These are phyloP conservation scores for Mechanitis mazaeus DNA, from an alignment of 2,888 invertebrate genomes.

Conservation along the genomic window DNA sequence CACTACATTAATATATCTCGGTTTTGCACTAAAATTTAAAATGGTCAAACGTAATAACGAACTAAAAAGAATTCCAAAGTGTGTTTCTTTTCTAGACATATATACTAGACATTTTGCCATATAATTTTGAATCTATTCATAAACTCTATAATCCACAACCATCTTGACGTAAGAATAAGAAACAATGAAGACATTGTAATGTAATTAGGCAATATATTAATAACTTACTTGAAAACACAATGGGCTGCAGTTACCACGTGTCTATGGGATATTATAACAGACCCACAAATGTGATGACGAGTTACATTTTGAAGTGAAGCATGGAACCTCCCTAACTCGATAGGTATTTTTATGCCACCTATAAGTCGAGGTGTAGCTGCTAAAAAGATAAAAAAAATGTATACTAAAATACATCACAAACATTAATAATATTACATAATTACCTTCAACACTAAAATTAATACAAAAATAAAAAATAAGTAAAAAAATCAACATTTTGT, in stretches of 20 bases:
- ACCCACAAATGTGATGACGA: constrained; percentile 63
- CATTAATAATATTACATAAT: background rate
- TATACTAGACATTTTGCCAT: no score
- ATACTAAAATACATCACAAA: background rate
- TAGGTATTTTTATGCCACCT: constrained; percentile 54
- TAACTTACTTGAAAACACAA: constrained; percentile 43
- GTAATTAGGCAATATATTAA: background rate
- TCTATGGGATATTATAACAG: constrained; percentile 53
- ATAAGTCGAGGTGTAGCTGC: constrained; percentile 41
- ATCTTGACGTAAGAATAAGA: no score
- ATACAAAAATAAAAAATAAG: background rate
- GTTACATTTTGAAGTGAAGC: constrained; percentile 61
- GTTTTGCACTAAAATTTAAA: constrained; percentile 46
- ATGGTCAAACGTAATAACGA: background rate
- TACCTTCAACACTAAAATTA: constrained; percentile 8
- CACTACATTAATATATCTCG: constrained; percentile 50
- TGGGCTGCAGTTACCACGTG: constrained; percentile 63
- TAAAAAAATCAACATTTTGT: background rate
- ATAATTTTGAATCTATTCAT: no score
- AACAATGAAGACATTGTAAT: no score
- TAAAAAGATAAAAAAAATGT: constrained; percentile 4
- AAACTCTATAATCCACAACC: no score
- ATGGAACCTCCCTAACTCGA: constrained; percentile 51
- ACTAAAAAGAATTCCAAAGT: no score
- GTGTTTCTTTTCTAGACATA: background rate